A percentile compares a stretch with the other conserved stretches of the same genome.
phyloP scores from a whole-genome alignment of 2,113 vertebrate genomes.

The Elaphurus davidianus region DNA sequence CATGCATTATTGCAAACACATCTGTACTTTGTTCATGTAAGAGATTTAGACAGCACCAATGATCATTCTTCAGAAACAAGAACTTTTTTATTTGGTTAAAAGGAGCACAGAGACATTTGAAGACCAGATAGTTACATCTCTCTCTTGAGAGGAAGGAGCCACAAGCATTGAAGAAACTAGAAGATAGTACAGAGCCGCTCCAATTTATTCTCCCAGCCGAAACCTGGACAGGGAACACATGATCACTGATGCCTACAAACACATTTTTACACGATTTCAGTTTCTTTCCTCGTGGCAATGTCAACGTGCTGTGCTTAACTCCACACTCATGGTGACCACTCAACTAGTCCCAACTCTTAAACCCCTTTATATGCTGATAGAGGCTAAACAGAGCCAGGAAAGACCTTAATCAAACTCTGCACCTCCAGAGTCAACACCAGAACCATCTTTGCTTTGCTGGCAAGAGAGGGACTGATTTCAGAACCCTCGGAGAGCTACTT shows the following conservation, averaged over 20 bases:
- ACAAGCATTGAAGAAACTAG: not conserved
- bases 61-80: constrained; percentile 68
- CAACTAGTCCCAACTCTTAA: not conserved
- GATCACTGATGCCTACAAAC: not conserved
- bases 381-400: not conserved
- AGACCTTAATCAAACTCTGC: not conserved
- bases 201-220: not conserved
- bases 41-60: not conserved
- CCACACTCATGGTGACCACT: not conserved
- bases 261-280: not conserved
- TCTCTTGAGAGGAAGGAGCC: not conserved
- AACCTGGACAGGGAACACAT: not conserved
- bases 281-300: not conserved
- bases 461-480: not conserved
- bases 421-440: not conserved
- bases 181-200: not conserved
- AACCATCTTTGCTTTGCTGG: not conserved
- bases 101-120: constrained; percentile 54
- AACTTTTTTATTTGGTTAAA: constrained; percentile 70
- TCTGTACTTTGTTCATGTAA: not conserved
- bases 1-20: not conserved
- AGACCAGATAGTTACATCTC: constrained; percentile 47
- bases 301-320: constrained; percentile 22
- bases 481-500: not conserved
- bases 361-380: not conserved